Base-by-base conservation (phyloP, 2,113 vertebrate genomes). In the Oncorhynchus nerka region DNA sequence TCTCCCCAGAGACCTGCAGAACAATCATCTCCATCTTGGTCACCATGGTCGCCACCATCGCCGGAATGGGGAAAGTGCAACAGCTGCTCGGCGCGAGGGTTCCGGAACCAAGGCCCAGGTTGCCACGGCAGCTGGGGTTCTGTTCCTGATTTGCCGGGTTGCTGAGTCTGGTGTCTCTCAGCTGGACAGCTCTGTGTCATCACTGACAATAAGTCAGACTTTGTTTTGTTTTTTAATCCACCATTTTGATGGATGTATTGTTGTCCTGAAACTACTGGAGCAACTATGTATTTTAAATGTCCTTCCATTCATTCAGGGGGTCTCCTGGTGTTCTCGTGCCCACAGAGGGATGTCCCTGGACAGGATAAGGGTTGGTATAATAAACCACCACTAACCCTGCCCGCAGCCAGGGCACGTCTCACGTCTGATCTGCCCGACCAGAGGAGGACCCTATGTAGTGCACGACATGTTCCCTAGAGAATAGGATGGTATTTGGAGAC, bases 161-260 rank as follows among this genome's bases (percentile, higher is more conserved):
- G 82, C 87, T 95, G 87, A 92, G 83, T 55, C 90, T 96, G 30
- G 90, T 96, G 57, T 95, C 95, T 0, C 92, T 94, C 77, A 95
- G 88, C 86, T 96, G 95, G 95, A 93, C 92, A 0, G 94, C 94
- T 74, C 94, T 95, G 88, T 71, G 87, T 95, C 78, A 91, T 95
- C 83, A 85, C 83, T 8, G 91, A 95, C 5, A 34, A 1, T 34
- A 34, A 34, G 0, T 6, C 32, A 34, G 32, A 34, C 32, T 34
- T 34, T 1, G 1, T 34, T 0, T 34, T 34, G n/a, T n/a, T n/a
- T 6, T 34, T 34, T 26, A 6, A 34, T 34, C 5, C 32, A 1
- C 32, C 5, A 34, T 34, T 34, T 34, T 34, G 32, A 34, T 34
- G 32, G 32, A 0, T 34, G 5, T 34, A 34, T 34, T 34, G 32